Base-by-base conservation (phyloP, 2,797 vertebrate genomes). In the Orientallactaga sibirica region DNA sequence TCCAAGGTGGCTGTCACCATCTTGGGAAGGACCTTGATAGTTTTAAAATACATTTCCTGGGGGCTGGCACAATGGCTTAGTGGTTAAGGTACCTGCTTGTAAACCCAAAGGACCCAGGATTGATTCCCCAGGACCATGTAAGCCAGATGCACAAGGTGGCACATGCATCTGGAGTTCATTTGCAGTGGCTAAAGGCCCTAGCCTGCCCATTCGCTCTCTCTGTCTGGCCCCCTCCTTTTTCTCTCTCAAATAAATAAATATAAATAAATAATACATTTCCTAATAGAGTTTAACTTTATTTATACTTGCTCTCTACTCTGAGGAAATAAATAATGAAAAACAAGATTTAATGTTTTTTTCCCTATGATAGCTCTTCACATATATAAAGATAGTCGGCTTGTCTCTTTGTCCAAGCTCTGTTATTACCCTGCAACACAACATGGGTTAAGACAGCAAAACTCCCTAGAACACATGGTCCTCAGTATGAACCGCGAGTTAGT, bases 261-360 rank as follows among this genome's bases (percentile, higher is more conserved):
- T 37, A 37, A 37, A 37, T 37, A 37, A 37, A 37, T 37, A 29
- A 4, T 22, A 66, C 58, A 93, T 37, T 58, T 70, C 78, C 55
- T 70, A 86, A 67, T 2, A 68, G 66, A 89, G 9, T 67, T 61
- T 85, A 16, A 15, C 14, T 58, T 58, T 58, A 12, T 16, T 58
- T 79, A 3, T 48, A 79, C 3, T 22, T 92, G 41, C 83, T 77
- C 77, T 84, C 8, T 70, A 18, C 27, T 73, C 29, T 84, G 33
- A 91, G 43, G 29, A 92, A 87, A 94, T 76, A 91, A 94, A 74
- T 37, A 84, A 80, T 75, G 48, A 94, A 85, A 86, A 58, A n/a
- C 61, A 25, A 85, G 18, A 79, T 37, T 82, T 76, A 79, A 80
- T 76, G 25, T 75, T 75, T 27, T 88, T 95, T 85, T 58, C 55